Base-by-base conservation (phyloP, 2,888 invertebrate species). In the Priapulus caudatus region DNA sequence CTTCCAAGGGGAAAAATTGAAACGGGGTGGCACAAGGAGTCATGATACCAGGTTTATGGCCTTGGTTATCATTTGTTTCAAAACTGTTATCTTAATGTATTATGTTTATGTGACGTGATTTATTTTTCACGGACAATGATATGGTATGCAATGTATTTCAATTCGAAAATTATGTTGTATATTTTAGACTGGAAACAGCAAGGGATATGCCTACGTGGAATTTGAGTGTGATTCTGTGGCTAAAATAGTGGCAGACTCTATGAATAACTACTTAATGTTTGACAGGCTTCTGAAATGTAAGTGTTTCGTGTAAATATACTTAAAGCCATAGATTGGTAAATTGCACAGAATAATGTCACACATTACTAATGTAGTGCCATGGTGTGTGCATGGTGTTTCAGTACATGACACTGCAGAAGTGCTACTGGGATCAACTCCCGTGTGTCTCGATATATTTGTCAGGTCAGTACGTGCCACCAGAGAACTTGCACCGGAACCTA, bases 231-330 rank as follows among this genome's bases (percentile, higher is more conserved):
- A 81, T 16, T 83, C 85, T 54, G 93, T 95, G 0, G 97, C 92
- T 0, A 79, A 90, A 73, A 82, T 95, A 61, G 95, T 86, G 2
- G 91, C 93, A 0, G 87, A 92, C 59, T 84, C 92, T 0, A 97
- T 97, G 93, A 83, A 97, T 68, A 95, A 93, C 71, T 97, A 97
- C 71, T 75, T 97, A 1, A 92, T 97, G 90, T 91, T 86, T 63
- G 85, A 91, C 59, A 82, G 86, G 67, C 74, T 92, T 24, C 72
- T 97, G 4, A 88, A 87, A 78, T 84, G 88, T 85, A 77, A 70
- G 69, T 63, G 45, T n/a, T n/a, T n/a, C n/a, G n/a, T n/a, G n/a
- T n/a, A 5, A 33, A 10, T 15, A 15, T 4, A 4, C 19, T 47
- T 15, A 5, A 23, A 19, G 23, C 19, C 43, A 2, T 4, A 4